Base-by-base conservation (phyloP, 2,888 invertebrate species). In the Trachelus tabidus region DNA sequence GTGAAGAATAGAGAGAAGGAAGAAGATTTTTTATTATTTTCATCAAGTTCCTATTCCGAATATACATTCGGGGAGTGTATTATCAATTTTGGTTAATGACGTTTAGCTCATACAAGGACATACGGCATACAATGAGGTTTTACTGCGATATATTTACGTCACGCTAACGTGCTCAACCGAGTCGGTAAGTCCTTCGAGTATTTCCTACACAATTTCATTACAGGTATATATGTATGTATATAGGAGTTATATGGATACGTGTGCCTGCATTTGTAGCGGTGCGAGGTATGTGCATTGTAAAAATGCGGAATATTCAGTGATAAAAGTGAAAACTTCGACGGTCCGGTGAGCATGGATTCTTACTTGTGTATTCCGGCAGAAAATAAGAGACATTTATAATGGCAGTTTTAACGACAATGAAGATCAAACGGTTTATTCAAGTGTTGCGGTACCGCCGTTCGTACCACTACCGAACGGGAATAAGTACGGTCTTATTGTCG, bases 251-350 rank as follows among this genome's bases (percentile, higher is more conserved):
- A 37, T 40, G 75, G 35, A 31, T 30, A 74, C 37, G 15, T 15
- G 69, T 12, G 37, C 71, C 35, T 37, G 73, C 69, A 76, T 68
- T 71, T 23, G 68, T 34, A 71, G 34, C 76, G n/a, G 75, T 73
- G 68, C 69, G 33, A 56, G 83, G 86, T 85, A 56, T 56, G 71
- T 34, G 71, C 71, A 34, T 33, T 71, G 71, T 34, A 71, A 71
- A 71, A 34, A 34, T 35, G 68, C 69, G 69, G 76, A 69, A 76
- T 69, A 77, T 68, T 77, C 73, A 73, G 34, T 73, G 12, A 71
- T 30, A 73, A 77, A 77, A 77, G 76, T 73, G 76, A 77, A 77
- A 73, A 77, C 56, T 3, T 71, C 23, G n/a, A 71, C 33, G 33
- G 71, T 71, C 71, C 71, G 71, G 34, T 33, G 34, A 31, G 71